Conservation (phyloP, 2,113 vertebrate genomes). For the Gallinago media region DNA sequence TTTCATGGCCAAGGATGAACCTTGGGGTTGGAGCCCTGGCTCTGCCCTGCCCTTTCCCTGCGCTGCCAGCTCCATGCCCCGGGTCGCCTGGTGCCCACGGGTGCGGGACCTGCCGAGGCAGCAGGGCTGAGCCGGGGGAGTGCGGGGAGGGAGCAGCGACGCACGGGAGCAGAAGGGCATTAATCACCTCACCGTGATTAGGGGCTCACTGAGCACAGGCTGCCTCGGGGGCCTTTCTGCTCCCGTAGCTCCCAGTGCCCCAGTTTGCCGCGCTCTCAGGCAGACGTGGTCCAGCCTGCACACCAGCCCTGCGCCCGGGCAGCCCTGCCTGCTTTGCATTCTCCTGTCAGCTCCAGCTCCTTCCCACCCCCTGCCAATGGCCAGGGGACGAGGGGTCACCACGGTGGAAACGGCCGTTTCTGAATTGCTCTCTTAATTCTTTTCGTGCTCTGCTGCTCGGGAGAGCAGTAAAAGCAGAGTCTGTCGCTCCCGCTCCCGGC, state of each 20-base stretch:
- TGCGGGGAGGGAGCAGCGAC: background rate
- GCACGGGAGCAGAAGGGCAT: conserved; percentile 62
- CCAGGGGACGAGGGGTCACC: background rate
- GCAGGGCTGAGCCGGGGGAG: background rate
- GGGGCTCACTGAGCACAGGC: conserved; percentile 51
- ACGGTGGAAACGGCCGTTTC: background rate
- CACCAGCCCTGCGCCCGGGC: background rate
- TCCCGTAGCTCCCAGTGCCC: conserved; percentile 20
- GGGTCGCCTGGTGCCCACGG: background rate
- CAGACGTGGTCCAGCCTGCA: background rate
- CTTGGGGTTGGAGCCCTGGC: background rate
- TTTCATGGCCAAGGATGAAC: background rate
- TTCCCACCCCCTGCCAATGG: background rate
- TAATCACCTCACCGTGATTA: conserved; percentile 49
- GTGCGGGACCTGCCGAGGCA: conserved; percentile 6
- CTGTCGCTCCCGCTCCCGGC: fast-evolving
- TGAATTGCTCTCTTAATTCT: background rate
- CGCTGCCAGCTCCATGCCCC: background rate
- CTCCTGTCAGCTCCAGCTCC: background rate
- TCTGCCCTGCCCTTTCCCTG: background rate
- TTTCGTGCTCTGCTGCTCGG: background rate
- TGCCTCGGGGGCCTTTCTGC: conserved; percentile 56
- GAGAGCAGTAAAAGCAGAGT: background rate
- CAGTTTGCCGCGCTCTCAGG: background rate
- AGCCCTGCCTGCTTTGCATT: background rate